Conservation (phyloP, 2,797 vertebrate species). For the Coreius guichenoti region DNA sequence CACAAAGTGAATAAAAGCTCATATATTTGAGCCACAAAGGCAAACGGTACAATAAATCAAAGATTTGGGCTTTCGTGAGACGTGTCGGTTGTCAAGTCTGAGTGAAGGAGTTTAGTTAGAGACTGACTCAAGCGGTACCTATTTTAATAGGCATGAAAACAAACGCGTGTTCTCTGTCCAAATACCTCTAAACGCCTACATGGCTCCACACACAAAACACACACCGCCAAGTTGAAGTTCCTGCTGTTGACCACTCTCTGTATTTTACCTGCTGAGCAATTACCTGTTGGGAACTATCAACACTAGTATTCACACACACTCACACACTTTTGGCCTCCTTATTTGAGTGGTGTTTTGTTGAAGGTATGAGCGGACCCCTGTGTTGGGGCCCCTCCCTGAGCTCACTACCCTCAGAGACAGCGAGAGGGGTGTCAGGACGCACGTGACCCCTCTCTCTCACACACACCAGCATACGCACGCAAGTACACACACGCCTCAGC, state of each 20-base stretch:
- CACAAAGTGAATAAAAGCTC: constrained; percentile 46
- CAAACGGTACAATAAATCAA: constrained; percentile 23
- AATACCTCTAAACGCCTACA: constrained; percentile 1
- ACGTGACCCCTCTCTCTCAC: constrained; percentile 20
- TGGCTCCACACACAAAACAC: constrained; percentile 26
- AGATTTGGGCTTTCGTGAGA: constrained; percentile 65
- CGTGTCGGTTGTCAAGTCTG: constrained; percentile 67
- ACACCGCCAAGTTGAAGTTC: constrained; percentile 60
- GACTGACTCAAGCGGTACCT: constrained; percentile 66
- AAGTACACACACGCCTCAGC: constrained; percentile 44
- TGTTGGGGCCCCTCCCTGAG: constrained; percentile 62
- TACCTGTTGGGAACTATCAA: constrained; percentile 63
- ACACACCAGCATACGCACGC: not conserved
- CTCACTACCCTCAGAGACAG: constrained; percentile 62
- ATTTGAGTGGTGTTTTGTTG: constrained; percentile 67
- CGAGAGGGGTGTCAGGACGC: constrained; percentile 54
- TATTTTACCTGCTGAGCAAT: constrained; percentile 62
- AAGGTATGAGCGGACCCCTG: constrained; percentile 68
- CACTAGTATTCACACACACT: constrained; percentile 50
- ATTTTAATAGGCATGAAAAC: constrained; percentile 72
- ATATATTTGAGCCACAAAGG: constrained; percentile 15
- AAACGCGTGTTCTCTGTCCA: not conserved
- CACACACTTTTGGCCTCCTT: constrained; percentile 13
- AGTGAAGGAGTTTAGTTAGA: constrained; percentile 69
- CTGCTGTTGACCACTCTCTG: constrained; percentile 55